These are phyloP conservation scores for Lasioglossum baleicum DNA, from an alignment of 1,140 invertebrate genomes.

Conservation along the genomic window DNA sequence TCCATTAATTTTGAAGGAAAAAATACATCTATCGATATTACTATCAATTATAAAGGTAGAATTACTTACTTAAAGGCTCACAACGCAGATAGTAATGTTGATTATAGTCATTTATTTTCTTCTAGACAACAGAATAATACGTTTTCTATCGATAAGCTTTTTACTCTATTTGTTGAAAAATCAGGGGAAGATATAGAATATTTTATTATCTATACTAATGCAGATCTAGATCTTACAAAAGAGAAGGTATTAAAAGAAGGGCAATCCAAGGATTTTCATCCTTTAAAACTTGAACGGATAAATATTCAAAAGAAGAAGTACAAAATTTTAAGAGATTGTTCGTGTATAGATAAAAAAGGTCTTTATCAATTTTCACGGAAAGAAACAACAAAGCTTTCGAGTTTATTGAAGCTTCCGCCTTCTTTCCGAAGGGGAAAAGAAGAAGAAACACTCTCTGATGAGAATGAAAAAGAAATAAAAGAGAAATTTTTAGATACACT, in stretches of 20 bases:
- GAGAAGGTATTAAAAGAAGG: not conserved
- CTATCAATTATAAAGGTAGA: not conserved
- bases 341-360: not conserved
- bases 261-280: not conserved
- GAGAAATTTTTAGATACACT: not conserved
- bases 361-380: not conserved
- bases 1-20: not conserved
- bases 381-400: not conserved
- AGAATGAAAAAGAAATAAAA: not conserved
- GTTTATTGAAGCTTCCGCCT: not conserved
- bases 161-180: not conserved
- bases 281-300: not conserved
- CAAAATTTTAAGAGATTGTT: not conserved
- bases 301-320: not conserved
- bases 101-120: not conserved
- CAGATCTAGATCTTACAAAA: not conserved
- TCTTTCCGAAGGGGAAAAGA: not conserved
- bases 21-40: not conserved
- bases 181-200: not conserved
- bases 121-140: not conserved
- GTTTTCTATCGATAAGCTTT: not conserved
- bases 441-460: not conserved
- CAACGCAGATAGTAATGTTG: not conserved
- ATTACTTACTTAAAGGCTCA: not conserved
- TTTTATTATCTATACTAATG: not conserved